Conservation (phyloP, 1,140 invertebrate species). For the Acyrthosiphon pisum region DNA sequence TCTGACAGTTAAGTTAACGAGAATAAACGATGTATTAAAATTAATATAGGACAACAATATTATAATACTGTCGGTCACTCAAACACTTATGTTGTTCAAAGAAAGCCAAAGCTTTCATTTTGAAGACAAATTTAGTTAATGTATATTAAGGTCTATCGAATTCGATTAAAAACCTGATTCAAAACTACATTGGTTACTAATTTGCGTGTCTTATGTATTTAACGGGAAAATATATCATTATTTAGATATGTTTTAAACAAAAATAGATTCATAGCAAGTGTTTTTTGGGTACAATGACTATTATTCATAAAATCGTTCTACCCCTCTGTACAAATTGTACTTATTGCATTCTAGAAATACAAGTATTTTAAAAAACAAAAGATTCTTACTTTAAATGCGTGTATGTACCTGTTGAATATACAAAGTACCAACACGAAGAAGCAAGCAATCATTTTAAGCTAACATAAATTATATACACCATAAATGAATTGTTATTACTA, state of each 20-base stretch:
- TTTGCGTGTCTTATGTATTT: not conserved
- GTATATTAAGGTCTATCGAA: not conserved
- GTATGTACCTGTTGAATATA: not conserved
- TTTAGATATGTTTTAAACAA: not conserved
- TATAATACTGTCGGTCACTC: not conserved
- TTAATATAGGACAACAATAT: not conserved
- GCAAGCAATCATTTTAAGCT: not conserved
- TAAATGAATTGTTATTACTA: not conserved
- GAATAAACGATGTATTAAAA: not conserved
- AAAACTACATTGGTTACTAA: not conserved
- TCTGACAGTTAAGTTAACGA: not conserved
- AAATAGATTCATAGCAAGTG: not conserved
- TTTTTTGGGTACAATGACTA: too few species aligned
- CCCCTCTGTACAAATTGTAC: too few species aligned
- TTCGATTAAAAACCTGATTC: not conserved
- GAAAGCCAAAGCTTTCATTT: not conserved
- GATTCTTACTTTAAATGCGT: not conserved
- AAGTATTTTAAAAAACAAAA: too few species aligned
- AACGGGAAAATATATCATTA: not conserved
- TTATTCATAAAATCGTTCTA: too few species aligned
- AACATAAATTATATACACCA: not conserved
- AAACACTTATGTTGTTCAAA: not conserved
- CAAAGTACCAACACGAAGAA: too few species aligned
- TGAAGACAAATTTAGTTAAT: not conserved
- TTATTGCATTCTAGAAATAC: too few species aligned